These are phyloP conservation scores for Elaphurus davidianus DNA, from an alignment of 2,113 vertebrate genomes.

Conservation along the genomic window DNA sequence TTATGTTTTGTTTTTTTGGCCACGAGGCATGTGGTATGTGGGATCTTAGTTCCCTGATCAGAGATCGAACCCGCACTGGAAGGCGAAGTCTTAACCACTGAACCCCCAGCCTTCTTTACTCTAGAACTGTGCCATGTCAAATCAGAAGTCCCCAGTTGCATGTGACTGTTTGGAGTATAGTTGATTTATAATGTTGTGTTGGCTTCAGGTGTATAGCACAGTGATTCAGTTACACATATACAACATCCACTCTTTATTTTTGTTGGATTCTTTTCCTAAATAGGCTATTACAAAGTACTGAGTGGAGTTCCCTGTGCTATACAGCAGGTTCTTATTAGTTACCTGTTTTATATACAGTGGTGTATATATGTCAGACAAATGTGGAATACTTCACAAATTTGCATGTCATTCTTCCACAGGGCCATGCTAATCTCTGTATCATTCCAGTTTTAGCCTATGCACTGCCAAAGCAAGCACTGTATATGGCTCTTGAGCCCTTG, in stretches of 20 bases:
- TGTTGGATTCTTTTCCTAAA: background rate
- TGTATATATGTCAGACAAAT: background rate
- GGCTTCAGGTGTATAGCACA: background rate
- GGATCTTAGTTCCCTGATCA: background rate
- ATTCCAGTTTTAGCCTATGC: background rate
- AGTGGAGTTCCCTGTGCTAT: background rate
- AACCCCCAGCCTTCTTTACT: background rate
- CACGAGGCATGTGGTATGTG: background rate
- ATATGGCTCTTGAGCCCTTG: background rate
- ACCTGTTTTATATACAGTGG: background rate
- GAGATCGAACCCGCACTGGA: fast-evolving
- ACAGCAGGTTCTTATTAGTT: background rate
- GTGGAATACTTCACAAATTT: background rate
- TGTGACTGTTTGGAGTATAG: background rate
- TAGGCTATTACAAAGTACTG: background rate
- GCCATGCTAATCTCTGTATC: background rate
- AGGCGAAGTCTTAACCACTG: background rate
- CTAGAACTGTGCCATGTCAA: background rate
- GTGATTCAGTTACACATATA: background rate
- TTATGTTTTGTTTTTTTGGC: background rate
- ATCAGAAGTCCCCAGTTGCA: background rate
- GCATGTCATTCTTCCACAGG: background rate
- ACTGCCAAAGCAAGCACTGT: background rate
- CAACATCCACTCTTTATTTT: background rate
- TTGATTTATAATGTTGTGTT: background rate